These are phyloP conservation scores for Xenentodon cancila DNA, from an alignment of 2,797 vertebrate genomes.

Conservation along the genomic window DNA sequence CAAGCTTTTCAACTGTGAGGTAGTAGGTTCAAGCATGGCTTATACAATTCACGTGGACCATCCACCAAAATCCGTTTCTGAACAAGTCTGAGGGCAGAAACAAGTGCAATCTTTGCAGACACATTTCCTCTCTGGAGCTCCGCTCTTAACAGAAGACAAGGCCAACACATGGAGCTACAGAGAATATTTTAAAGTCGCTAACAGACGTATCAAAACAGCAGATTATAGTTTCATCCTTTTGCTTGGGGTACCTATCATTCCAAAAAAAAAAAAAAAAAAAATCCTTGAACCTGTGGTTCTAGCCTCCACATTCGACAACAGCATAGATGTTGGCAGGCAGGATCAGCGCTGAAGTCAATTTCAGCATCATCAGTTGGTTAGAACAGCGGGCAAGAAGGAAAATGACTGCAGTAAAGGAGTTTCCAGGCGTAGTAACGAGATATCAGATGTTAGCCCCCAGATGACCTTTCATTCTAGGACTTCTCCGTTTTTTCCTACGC, in stretches of 20 bases:
- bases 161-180: neutral
- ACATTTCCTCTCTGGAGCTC: too few relatives aligned
- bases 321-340: conserved; percentile 2
- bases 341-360: conserved; percentile 21
- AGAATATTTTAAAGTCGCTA: conserved; percentile 1
- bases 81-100: too few relatives aligned
- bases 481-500: conserved; percentile 52
- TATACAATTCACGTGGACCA: too few relatives aligned
- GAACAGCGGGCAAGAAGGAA: conserved; percentile 35
- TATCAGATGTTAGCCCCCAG: conserved; percentile 36
- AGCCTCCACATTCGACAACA: conserved; percentile 4
- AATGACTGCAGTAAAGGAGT: conserved; percentile 56
- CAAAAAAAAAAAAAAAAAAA: too few relatives aligned
- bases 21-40: too few relatives aligned
- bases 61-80: too few relatives aligned
- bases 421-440: conserved; percentile 32
- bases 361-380: conserved; percentile 29
- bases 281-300: neutral
- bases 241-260: too few relatives aligned
- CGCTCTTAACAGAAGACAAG: too few relatives aligned
- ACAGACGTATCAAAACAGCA: too few relatives aligned
- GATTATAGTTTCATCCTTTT: too few relatives aligned
- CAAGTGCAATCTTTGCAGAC: too few relatives aligned
- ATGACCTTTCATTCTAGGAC: conserved; percentile 60
- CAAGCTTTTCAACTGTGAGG: too few relatives aligned